A percentile compares a stretch with the other conserved stretches of the same genome.
Conservation (phyloP, 2,888 invertebrate genomes). For the Eupsilia transversa region DNA sequence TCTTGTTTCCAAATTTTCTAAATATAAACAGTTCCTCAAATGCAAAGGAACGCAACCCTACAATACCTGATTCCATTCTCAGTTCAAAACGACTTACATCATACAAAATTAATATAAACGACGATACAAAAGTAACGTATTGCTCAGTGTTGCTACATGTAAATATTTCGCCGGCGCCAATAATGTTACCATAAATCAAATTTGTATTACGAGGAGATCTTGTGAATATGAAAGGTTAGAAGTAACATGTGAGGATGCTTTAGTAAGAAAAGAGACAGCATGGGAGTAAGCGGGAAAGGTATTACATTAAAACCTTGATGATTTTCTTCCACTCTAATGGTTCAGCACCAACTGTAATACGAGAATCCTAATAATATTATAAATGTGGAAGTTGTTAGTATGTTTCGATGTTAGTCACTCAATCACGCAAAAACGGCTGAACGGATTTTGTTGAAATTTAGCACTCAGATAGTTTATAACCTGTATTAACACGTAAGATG, state of each 20-base stretch:
- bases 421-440: too few relatives aligned
- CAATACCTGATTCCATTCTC: conserved; percentile 10
- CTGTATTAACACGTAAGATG: too few relatives aligned
- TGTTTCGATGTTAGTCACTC: too few relatives aligned
- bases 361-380: too few relatives aligned
- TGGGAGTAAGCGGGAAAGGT: too few relatives aligned
- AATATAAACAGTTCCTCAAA: neutral
- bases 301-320: too few relatives aligned
- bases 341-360: too few relatives aligned
- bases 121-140: conserved; percentile 44
- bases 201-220: conserved; percentile 92
- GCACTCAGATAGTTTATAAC: too few relatives aligned
- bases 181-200: conserved; percentile 91
- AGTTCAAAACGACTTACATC: conserved; percentile 21
- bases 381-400: too few relatives aligned
- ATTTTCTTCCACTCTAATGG: too few relatives aligned
- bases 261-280: conserved; percentile 5
- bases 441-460: too few relatives aligned
- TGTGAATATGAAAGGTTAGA: conserved; percentile 34
- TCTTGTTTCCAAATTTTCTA: neutral
- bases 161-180: conserved; percentile 69
- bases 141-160: conserved; percentile 51
- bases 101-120: conserved; percentile 50
- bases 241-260: neutral
- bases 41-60: neutral